Conservation (phyloP, 1,140 invertebrate genomes). For the Drosophila albomicans region DNA sequence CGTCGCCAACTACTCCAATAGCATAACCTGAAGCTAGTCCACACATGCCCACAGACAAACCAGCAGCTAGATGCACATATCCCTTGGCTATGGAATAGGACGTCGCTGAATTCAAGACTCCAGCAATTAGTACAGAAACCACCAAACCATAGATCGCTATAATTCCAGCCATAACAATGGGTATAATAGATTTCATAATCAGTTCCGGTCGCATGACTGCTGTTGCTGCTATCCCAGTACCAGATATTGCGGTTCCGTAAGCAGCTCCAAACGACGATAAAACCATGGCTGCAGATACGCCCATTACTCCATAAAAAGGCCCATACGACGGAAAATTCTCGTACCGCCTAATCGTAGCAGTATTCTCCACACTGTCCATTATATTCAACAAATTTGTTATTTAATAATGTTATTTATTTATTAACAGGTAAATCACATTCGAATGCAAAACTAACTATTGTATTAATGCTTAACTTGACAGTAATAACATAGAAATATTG, state of each 20-base stretch:
- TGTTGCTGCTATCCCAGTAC: conserved; percentile 62
- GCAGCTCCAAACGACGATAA: conserved; percentile 87
- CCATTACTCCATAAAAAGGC: conserved; percentile 98
- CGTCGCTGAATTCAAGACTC: conserved; percentile 85
- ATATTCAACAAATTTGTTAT: neutral
- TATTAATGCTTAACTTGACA: neutral
- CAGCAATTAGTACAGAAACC: conserved; percentile 95
- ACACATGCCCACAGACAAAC: conserved; percentile 94
- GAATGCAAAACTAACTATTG: conserved; percentile 20
- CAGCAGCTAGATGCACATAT: conserved; percentile 95
- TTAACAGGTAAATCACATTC: conserved; percentile 25
- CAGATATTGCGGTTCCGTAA: conserved; percentile 69
- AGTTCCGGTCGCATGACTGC: conserved; percentile 72
- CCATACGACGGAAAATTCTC: conserved; percentile 36
- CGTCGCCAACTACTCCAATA: conserved; percentile 96
- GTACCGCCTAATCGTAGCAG: neutral
- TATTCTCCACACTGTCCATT: neutral
- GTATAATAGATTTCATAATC: conserved; percentile 77
- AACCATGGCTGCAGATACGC: conserved; percentile 97
- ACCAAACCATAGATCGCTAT: conserved; percentile 94
- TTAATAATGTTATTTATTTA: neutral
- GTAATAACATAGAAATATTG: neutral
- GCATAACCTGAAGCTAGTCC: conserved; percentile 96
- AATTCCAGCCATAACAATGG: conserved; percentile 71
- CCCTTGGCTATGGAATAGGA: conserved; percentile 89